A percentile compares a stretch with the other conserved stretches of the same genome.
Evolutionary conservation across 2,113 vertebrate genomes (phyloP).

Genomic region (Tauraco erythrolophus): DNA sequence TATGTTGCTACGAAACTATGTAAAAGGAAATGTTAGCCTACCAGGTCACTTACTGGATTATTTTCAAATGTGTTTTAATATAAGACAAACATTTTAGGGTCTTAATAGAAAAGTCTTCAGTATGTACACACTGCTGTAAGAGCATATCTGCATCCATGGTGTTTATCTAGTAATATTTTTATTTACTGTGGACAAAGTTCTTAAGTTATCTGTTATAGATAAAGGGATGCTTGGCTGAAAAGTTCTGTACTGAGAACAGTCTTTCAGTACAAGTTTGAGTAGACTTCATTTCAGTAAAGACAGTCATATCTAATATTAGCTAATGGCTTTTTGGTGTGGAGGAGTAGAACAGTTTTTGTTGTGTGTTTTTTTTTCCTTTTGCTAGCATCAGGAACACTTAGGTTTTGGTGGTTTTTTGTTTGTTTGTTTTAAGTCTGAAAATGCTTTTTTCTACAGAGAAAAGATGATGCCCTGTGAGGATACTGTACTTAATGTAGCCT

Average conservation of each 20-base stretch:
- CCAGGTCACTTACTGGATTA: not conserved
- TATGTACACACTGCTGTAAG: not conserved
- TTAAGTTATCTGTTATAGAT: not conserved
- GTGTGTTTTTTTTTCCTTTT: not conserved
- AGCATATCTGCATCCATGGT: not conserved
- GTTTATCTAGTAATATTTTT: not conserved
- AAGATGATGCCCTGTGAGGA: not conserved
- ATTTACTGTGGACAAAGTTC: not conserved
- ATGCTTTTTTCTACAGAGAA: not conserved
- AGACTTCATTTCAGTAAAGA: not conserved
- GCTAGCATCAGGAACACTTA: not conserved
- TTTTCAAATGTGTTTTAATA: not conserved
- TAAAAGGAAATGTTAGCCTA: not conserved
- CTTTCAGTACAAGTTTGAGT: not conserved
- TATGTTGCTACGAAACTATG: not conserved
- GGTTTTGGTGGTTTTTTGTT: not conserved
- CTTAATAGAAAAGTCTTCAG: not conserved
- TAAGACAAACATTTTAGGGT: not conserved
- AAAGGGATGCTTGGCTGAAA: not conserved
- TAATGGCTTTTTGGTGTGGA: not conserved
- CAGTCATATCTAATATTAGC: not conserved
- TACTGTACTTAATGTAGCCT: not conserved
- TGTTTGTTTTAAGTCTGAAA: not conserved
- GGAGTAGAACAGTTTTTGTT: not conserved
- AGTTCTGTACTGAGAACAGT: not conserved